A percentile compares a stretch with the other conserved stretches of the same genome.
Conservation (phyloP, 2,797 vertebrate species). For the Chrysocyon brachyurus region DNA sequence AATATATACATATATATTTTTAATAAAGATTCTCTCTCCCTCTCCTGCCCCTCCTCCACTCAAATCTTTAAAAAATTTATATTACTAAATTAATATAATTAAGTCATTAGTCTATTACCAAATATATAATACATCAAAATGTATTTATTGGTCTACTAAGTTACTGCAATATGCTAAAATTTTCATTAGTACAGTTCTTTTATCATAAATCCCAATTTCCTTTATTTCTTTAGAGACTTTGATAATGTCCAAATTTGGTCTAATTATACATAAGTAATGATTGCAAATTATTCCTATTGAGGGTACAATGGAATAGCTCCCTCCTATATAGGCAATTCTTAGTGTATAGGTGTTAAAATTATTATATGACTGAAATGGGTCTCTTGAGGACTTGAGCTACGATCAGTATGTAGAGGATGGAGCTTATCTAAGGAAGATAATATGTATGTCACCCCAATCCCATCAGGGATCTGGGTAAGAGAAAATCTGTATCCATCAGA, state of each 20-base stretch:
- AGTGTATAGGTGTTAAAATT: not conserved
- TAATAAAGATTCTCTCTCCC: too few species aligned
- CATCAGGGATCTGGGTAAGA: not conserved
- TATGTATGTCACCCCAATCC: not conserved
- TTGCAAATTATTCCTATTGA: not conserved
- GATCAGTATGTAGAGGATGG: not conserved
- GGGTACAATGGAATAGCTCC: not conserved
- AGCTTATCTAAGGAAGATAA: not conserved
- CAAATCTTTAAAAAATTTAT: too few species aligned
- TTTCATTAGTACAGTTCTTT: conserved; percentile 22
- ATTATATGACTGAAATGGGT: not conserved
- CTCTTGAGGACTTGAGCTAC: not conserved
- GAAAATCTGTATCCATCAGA: not conserved
- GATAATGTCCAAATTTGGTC: not conserved
- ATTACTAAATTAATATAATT: not conserved
- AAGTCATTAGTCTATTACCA: not conserved
- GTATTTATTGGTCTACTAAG: not conserved
- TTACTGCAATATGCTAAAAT: not conserved
- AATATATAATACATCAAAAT: conserved; percentile 15
- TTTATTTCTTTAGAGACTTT: conserved; percentile 3
- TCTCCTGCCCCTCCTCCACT: too few species aligned
- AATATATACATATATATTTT: too few species aligned
- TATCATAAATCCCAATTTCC: not conserved
- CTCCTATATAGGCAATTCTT: not conserved
- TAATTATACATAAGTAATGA: not conserved